Evolutionary conservation across 2,888 invertebrate genomes (phyloP).

Genomic region (Lasioglossum oenotherae): DNA sequence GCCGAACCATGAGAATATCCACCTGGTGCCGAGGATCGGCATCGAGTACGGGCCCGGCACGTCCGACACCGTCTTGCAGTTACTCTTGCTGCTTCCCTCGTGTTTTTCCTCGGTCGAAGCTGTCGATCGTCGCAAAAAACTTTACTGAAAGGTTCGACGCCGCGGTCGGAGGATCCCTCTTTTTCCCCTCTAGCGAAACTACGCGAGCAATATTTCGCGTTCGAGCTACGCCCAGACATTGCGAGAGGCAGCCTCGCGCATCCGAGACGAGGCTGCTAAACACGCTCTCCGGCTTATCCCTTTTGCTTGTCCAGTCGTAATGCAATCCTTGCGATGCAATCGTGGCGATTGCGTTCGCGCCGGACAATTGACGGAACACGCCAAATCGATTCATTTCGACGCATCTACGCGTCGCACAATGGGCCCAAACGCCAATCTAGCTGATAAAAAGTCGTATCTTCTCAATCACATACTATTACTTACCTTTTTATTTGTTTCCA

Average conservation of each 20-base stretch:
- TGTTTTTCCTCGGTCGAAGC: slow-evolving; percentile 29
- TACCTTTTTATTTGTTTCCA: too few species aligned
- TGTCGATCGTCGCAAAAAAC: not conserved
- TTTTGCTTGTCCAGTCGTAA: not conserved
- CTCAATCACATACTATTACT: too few species aligned
- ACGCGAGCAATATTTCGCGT: not conserved
- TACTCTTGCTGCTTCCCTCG: slow-evolving; percentile 61
- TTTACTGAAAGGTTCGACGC: not conserved
- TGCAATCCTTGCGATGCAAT: not conserved
- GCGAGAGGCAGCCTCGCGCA: not conserved
- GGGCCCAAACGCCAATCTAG: too few species aligned
- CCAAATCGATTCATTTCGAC: not conserved
- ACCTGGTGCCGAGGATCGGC: slow-evolving; percentile 92
- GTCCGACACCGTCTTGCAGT: slow-evolving; percentile 76
- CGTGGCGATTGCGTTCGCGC: not conserved
- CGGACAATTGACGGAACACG: not conserved
- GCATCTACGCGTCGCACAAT: not conserved
- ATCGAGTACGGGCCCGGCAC: slow-evolving; percentile 91
- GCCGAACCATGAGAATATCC: slow-evolving; percentile 89
- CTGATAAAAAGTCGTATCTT: too few species aligned
- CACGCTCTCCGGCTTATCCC: not conserved
- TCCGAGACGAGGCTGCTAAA: not conserved
- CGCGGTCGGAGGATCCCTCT: not conserved
- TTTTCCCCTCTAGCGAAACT: not conserved
- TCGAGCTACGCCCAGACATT: not conserved